Evolutionary conservation across 2,113 vertebrate species (phyloP), one percentile per base, ranked within the genome.

Genomic region (Leptocoma aspasia): DNA sequence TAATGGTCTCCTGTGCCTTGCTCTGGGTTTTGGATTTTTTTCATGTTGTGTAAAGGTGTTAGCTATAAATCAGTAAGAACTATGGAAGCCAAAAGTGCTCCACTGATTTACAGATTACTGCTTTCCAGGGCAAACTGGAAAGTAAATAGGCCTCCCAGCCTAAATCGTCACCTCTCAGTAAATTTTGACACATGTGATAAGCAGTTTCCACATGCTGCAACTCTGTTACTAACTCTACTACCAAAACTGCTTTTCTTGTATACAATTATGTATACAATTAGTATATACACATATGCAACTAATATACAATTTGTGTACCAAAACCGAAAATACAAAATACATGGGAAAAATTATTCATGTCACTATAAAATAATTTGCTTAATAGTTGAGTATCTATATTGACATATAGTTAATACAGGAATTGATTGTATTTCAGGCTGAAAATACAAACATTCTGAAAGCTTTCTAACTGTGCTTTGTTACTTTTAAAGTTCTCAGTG

Each of bases 41-140:
- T 63, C 23, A 13, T 70, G 41, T 75, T 78, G 72, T 86, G 39
- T 61, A 71, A 89, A 89, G 50, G 45, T 66, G 63, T 89, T 81
- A 59, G 45, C 84, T 87, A 50, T 89, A 97, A 95, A 94, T 95
- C 81, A 90, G 50, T 49, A 77, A 52, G 91, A 91, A 30, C 81
- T 72, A 42, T 42, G 47, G 87, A 91, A 95, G 80, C 61, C 65
- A 60, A n/a, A 89, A 92, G 24, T 41, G 26, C 73, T 91, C 28
- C 37, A 33, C 61, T 91, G 86, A 91, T 95, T 92, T 95, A 95
- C 83, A 76, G 68, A 71, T 66, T 82, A 82, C 84, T 39, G 42
- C 49, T 76, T 95, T 45, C 50, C n/a, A 39, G 57, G 66, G 81
- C 78, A 92, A 91, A 84, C 42, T 49, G 52, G 59, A 35, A 76